These are phyloP conservation scores for Brenthis hecate DNA, from an alignment of 2,888 invertebrate species.

Conservation along the genomic window DNA sequence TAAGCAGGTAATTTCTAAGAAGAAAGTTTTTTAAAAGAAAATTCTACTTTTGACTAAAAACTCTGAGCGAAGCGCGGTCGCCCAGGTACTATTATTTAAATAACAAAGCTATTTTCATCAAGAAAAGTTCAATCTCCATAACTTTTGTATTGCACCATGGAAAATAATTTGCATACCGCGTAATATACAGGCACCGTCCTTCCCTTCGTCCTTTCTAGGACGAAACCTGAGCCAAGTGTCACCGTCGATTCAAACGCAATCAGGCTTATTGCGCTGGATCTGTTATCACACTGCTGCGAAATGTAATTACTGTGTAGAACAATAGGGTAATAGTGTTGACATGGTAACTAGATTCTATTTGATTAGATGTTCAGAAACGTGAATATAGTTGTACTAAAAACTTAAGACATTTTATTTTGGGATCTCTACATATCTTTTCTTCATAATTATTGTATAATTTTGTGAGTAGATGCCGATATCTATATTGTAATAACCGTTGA, in stretches of 20 bases:
- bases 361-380: neutral
- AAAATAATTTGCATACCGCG: slow-evolving; percentile 54
- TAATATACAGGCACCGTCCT: slow-evolving; percentile 42
- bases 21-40: no score
- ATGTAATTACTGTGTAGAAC: slow-evolving; percentile 5
- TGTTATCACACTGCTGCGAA: slow-evolving; percentile 4
- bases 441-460: no score
- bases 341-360: neutral
- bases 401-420: no score
- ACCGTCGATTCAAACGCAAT: slow-evolving; percentile 40
- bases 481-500: no score
- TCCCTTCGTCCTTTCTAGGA: slow-evolving; percentile 47
- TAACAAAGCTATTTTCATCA: neutral
- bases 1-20: no score
- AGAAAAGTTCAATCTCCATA: neutral
- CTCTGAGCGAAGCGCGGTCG: no score
- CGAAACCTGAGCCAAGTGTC: slow-evolving; percentile 64
- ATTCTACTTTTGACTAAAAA: no score
- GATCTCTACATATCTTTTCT: no score
- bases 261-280: slow-evolving; percentile 18
- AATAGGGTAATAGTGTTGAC: neutral
- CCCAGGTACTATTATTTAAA: no score
- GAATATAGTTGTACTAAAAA: neutral
- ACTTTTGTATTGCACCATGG: slow-evolving; percentile 41
- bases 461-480: no score